These are phyloP conservation scores for Acanthurus tractus DNA, from an alignment of 2,797 vertebrate genomes.

Conservation along the genomic window DNA sequence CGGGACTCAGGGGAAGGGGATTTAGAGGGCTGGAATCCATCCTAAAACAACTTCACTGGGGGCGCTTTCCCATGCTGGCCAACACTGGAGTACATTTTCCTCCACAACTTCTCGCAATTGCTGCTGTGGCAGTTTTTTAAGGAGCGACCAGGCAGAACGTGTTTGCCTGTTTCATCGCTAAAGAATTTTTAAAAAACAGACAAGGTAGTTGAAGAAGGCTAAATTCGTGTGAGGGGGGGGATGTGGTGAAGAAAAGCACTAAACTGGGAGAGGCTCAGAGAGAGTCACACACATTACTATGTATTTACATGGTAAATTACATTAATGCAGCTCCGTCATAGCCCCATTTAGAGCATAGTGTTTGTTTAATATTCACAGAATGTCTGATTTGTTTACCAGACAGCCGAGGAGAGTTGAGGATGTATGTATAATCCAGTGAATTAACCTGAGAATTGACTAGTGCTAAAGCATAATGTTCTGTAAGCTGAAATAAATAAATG, in stretches of 20 bases:
- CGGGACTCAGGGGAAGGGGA: slow-evolving; percentile 53
- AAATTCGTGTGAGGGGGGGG: neutral
- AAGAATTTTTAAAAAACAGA: neutral
- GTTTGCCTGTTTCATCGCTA: slow-evolving; percentile 17
- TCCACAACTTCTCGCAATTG: slow-evolving; percentile 21
- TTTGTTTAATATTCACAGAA: slow-evolving; percentile 34
- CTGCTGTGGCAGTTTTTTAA: slow-evolving; percentile 30
- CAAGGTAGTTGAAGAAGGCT: neutral
- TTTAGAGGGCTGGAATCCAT: slow-evolving; percentile 59
- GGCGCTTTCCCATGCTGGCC: slow-evolving; percentile 22
- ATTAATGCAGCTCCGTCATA: neutral
- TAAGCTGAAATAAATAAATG: slow-evolving; percentile 38
- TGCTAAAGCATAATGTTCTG: slow-evolving; percentile 38
- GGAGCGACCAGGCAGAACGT: slow-evolving; percentile 16
- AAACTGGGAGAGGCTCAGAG: too few relatives aligned
- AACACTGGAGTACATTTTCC: slow-evolving; percentile 10
- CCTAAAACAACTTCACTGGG: slow-evolving; percentile 63
- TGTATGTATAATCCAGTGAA: slow-evolving; percentile 34
- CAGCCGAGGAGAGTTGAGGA: slow-evolving; percentile 12
- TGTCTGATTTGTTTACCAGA: slow-evolving; percentile 30
- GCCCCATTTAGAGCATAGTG: neutral
- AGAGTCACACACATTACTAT: too few relatives aligned
- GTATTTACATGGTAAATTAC: neutral
- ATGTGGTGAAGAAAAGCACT: too few relatives aligned
- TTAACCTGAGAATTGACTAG: slow-evolving; percentile 39